These are phyloP conservation scores for Pseudomyrmex dendroicus DNA, from an alignment of 1,140 invertebrate genomes.

Conservation along the genomic window DNA sequence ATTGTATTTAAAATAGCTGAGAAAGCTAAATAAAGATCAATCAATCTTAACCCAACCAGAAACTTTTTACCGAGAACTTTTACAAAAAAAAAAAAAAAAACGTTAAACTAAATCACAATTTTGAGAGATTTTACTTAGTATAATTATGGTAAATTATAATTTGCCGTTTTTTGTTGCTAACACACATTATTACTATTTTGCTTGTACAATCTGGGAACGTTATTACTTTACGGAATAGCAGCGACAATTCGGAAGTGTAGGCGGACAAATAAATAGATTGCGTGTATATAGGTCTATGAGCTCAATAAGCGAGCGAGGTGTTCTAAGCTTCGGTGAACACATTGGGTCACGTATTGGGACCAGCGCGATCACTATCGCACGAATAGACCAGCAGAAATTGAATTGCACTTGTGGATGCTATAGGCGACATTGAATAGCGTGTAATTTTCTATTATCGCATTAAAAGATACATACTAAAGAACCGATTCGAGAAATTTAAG, in stretches of 20 bases:
- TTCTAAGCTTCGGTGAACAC: constrained; percentile 61
- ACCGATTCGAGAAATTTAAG: constrained; percentile 15
- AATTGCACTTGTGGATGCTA: constrained; percentile 54
- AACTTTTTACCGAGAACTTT: not conserved
- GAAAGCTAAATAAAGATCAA: too few species aligned
- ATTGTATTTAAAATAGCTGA: too few species aligned
- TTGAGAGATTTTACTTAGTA: not conserved
- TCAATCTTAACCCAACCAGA: not conserved
- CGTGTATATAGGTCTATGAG: constrained; percentile 54
- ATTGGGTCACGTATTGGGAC: constrained; percentile 69
- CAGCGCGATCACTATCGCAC: constrained; percentile 26
- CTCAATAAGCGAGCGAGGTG: constrained; percentile 40
- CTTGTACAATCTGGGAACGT: constrained; percentile 25
- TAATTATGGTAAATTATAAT: not conserved
- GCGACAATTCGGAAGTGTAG: constrained; percentile 12
- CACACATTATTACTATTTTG: not conserved
- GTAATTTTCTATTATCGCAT: constrained; percentile 36
- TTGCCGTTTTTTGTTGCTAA: not conserved
- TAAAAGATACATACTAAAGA: constrained; percentile 9
- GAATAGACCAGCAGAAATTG: constrained; percentile 62
- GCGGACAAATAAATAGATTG: constrained; percentile 65
- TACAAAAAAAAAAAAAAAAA: too few species aligned
- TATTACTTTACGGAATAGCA: constrained; percentile 45
- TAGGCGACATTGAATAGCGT: constrained; percentile 11
- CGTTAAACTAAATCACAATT: too few species aligned